Conservation (phyloP, 2,797 vertebrate species). For the Anableps anableps region DNA sequence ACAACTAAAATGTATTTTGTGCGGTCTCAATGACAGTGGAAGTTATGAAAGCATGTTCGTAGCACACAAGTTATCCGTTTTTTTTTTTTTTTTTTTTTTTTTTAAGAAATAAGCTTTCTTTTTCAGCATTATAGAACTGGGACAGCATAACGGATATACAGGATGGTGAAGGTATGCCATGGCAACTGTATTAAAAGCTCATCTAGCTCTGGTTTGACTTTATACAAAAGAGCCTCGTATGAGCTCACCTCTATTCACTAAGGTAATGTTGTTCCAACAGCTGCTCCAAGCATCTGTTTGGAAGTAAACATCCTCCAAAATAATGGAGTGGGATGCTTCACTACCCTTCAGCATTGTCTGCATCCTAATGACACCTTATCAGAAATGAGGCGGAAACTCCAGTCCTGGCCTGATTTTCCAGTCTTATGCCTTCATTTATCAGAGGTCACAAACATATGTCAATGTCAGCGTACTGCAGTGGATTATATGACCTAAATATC, state of each 20-base stretch:
- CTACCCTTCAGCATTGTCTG: conserved; percentile 34
- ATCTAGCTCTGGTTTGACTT: conserved; percentile 28
- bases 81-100: background rate
- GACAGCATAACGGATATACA: background rate
- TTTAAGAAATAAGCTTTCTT: conserved; percentile 9
- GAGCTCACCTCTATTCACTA: conserved; percentile 39
- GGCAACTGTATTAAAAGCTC: conserved; percentile 29
- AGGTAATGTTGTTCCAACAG: conserved; percentile 56
- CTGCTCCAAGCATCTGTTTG: conserved; percentile 47
- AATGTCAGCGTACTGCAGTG: background rate
- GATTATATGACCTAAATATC: conserved; percentile 41
- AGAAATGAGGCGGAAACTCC: conserved; percentile 23
- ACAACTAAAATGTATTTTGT: background rate
- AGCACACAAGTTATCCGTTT: conserved; percentile 8
- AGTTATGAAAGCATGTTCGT: conserved; percentile 11
- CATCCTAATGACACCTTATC: conserved; percentile 23
- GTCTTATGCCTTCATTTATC: conserved; percentile 14
- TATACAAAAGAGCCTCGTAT: conserved; percentile 31
- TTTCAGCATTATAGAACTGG: conserved; percentile 3
- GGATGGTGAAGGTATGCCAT: conserved; percentile 14
- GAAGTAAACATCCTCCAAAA: conserved; percentile 56
- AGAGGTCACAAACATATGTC: conserved; percentile 13
- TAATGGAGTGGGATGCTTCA: conserved; percentile 46
- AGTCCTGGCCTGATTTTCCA: conserved; percentile 6
- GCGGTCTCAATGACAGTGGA: background rate